These are phyloP conservation scores for Samia ricini DNA, from an alignment of 1,140 invertebrate genomes.

Conservation along the genomic window DNA sequence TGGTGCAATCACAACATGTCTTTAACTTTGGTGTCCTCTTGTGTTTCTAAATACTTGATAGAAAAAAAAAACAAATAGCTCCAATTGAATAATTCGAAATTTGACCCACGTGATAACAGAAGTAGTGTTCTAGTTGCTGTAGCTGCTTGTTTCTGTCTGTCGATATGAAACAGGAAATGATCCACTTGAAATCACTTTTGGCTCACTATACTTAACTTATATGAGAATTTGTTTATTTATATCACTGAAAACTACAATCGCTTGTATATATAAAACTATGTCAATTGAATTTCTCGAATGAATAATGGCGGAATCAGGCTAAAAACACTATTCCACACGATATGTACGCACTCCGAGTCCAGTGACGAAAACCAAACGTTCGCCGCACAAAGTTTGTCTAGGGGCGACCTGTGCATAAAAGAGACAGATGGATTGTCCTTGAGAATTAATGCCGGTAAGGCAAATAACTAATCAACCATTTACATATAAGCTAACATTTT, in stretches of 20 bases:
- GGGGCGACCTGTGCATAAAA: constrained; percentile 45
- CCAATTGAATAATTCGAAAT: constrained; percentile 57
- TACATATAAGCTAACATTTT: not conserved
- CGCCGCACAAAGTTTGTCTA: constrained; percentile 30
- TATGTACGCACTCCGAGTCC: constrained; percentile 51
- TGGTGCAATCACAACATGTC: not conserved
- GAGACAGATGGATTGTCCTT: constrained; percentile 53
- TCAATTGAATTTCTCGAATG: constrained; percentile 47
- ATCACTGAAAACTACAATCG: constrained; percentile 18
- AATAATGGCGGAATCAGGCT: constrained; percentile 64
- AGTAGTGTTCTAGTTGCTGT: constrained; percentile 58
- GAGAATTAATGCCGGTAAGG: constrained; percentile 71
- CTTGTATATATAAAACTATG: constrained; percentile 36
- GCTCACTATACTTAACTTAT: constrained; percentile 25
- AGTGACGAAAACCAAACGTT: constrained; percentile 52
- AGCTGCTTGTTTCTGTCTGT: constrained; percentile 72
- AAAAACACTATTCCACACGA: constrained; percentile 59
- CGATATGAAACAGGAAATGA: constrained; percentile 73
- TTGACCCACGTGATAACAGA: constrained; percentile 74
- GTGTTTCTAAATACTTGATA: constrained; percentile 17
- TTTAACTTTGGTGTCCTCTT: not conserved
- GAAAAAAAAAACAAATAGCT: constrained; percentile 1
- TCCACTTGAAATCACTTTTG: constrained; percentile 59
- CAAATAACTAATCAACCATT: constrained; percentile 45
- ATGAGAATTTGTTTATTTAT: constrained; percentile 22